These are phyloP conservation scores for Hydroisotoma schaefferi DNA, from an alignment of 2,888 invertebrate species.

Conservation along the genomic window DNA sequence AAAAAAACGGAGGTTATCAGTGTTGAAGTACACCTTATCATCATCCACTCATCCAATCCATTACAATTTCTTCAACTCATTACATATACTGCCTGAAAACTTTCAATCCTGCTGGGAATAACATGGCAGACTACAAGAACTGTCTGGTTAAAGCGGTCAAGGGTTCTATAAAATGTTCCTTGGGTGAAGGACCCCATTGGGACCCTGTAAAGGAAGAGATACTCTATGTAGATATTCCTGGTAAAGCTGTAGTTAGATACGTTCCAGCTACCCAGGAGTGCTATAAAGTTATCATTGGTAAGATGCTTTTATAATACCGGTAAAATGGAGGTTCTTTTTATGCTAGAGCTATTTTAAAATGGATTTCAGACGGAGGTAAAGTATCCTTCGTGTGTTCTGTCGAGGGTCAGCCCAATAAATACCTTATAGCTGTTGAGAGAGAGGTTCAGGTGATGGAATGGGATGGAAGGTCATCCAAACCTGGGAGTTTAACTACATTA, in stretches of 20 bases:
- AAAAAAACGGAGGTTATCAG: too few relatives aligned
- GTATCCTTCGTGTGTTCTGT: slow-evolving; percentile 65
- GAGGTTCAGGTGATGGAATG: slow-evolving; percentile 62
- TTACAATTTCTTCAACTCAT: not conserved
- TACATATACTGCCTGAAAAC: too few relatives aligned
- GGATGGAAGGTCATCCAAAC: slow-evolving; percentile 57
- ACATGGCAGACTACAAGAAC: too few relatives aligned
- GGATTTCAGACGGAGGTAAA: slow-evolving; percentile 29
- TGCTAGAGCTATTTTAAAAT: too few relatives aligned
- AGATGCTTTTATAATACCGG: slow-evolving; percentile 1
- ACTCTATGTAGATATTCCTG: slow-evolving; percentile 45
- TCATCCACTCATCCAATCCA: too few relatives aligned
- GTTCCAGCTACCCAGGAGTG: slow-evolving; percentile 38
- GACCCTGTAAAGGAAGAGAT: slow-evolving; percentile 37
- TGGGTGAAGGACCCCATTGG: slow-evolving; percentile 48
- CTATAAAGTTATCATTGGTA: slow-evolving; percentile 36
- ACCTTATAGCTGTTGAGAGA: slow-evolving; percentile 63
- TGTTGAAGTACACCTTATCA: too few relatives aligned
- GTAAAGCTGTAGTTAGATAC: slow-evolving; percentile 42
- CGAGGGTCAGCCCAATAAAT: slow-evolving; percentile 60
- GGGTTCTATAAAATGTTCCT: slow-evolving; percentile 26
- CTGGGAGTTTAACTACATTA: slow-evolving; percentile 54
- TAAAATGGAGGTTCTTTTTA: not conserved
- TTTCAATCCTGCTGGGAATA: too few relatives aligned
- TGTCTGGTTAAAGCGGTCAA: slow-evolving; percentile 29